These are phyloP conservation scores for Cydia fagiglandana DNA, from an alignment of 1,140 invertebrate genomes.

Conservation along the genomic window DNA sequence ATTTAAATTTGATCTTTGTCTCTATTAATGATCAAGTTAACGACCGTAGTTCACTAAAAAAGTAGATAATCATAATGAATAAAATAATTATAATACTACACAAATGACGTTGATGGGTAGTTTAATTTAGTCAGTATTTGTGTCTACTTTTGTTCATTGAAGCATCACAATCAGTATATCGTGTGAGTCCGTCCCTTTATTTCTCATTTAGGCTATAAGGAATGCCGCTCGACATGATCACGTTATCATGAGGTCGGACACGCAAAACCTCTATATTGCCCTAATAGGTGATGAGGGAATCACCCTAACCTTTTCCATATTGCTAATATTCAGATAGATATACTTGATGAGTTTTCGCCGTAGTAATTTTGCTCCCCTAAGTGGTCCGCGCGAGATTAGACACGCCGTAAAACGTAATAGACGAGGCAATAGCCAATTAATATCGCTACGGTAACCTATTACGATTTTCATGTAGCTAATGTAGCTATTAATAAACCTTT, in stretches of 20 bases:
- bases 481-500: slow-evolving; percentile 57
- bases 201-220: background rate
- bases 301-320: slow-evolving; percentile 21
- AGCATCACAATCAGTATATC: background rate
- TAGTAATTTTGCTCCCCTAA: slow-evolving; percentile 20
- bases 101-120: background rate
- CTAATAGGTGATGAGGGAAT: slow-evolving; percentile 17
- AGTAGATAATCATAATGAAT: background rate
- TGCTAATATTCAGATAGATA: slow-evolving; percentile 12
- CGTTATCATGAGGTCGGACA: slow-evolving; percentile 14
- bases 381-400: slow-evolving; percentile 11
- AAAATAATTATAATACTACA: no score
- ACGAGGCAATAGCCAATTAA: slow-evolving; percentile 16
- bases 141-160: background rate
- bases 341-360: slow-evolving; percentile 13
- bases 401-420: slow-evolving; percentile 21
- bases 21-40: no score
- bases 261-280: slow-evolving; percentile 20
- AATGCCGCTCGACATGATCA: background rate
- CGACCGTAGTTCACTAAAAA: no score
- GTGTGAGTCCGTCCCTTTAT: background rate
- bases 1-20: no score
- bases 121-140: background rate
- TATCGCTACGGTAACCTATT: slow-evolving; percentile 17
- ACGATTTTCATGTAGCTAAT: slow-evolving; percentile 32